Base-by-base conservation (phyloP, 2,888 invertebrate genomes). In the Ectobius pallidus region DNA sequence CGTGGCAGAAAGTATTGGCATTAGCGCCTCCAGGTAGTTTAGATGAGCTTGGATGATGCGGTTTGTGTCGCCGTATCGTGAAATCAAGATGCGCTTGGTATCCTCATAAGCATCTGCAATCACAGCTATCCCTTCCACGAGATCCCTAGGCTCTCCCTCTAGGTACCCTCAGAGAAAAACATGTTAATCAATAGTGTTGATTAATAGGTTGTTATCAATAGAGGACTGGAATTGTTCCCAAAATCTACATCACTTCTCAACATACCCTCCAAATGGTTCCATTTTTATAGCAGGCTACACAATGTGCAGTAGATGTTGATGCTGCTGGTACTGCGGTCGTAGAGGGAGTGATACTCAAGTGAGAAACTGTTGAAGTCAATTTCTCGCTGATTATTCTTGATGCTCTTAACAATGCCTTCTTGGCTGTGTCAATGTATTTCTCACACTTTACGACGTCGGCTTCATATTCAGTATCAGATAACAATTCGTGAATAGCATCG, bases 141-240 rank as follows among this genome's bases (percentile, higher is more conserved):
- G 30, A 2, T 9, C 18, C 32, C 52, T 69, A 9, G 46, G 49
- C 20, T 69, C 52, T 6, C 32, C 52, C 27, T 69, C 68, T 9
- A 30, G 6, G 18, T 34, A 34, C 4, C 52, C 52, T 3, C 34
- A 7, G 7, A 22, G 20, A 22, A 52, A 22, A 3, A 52, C 52
- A 6, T 18, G 7, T 22, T 69, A 52, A 27, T 69, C 27, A 52
- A 69, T 32, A 9, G 18, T 52, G 20, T 49, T 32, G 16, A 46
- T 18, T 3, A 44, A 30, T 9, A 32, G 30, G 18, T 69, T 18
- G 20, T 52, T 27, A 3, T 30, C 68, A 18, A 69, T 22, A 4
- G 52, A 46, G 14, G 52, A 69, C n/a, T 44, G 16, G 27, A 67
- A 67, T n/a, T 67, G 67, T 27, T 67, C 67, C 67, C 67, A 67